Conservation (phyloP, 1,140 invertebrate genomes). For the Atta colombica region DNA sequence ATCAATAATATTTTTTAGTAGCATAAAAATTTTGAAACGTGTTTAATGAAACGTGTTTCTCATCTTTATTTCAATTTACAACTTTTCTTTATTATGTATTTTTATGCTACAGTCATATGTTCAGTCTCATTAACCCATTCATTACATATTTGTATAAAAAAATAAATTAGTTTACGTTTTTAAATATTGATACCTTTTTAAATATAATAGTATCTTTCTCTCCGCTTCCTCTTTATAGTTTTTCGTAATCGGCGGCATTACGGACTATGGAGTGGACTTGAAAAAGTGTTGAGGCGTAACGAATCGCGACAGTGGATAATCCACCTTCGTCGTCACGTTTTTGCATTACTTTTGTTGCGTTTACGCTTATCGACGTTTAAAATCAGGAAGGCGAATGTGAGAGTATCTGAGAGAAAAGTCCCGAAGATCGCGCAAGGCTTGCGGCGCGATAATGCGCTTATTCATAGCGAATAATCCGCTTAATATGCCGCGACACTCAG, state of each 20-base stretch:
- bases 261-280: background rate
- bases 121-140: background rate
- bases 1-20: background rate
- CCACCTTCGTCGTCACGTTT: slow-evolving; percentile 32
- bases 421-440: slow-evolving; percentile 20
- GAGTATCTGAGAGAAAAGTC: slow-evolving; percentile 19
- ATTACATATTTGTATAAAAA: background rate
- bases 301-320: slow-evolving; percentile 63
- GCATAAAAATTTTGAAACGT: background rate
- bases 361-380: slow-evolving; percentile 20
- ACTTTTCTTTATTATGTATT: background rate
- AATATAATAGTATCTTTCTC: background rate
- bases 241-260: slow-evolving; percentile 52
- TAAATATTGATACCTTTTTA: slow-evolving; percentile 10
- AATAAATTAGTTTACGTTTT: slow-evolving; percentile 17
- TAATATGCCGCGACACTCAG: slow-evolving; percentile 56
- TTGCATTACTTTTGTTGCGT: slow-evolving; percentile 25
- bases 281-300: slow-evolving; percentile 29
- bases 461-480: slow-evolving; percentile 63
- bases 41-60: background rate
- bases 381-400: slow-evolving; percentile 1
- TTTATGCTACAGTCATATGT: background rate
- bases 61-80: background rate
- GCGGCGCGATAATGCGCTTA: slow-evolving; percentile 54
- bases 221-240: background rate